Evolutionary conservation across 2,797 vertebrate genomes (phyloP).

Genomic region (Enteromius paludinosus): DNA sequence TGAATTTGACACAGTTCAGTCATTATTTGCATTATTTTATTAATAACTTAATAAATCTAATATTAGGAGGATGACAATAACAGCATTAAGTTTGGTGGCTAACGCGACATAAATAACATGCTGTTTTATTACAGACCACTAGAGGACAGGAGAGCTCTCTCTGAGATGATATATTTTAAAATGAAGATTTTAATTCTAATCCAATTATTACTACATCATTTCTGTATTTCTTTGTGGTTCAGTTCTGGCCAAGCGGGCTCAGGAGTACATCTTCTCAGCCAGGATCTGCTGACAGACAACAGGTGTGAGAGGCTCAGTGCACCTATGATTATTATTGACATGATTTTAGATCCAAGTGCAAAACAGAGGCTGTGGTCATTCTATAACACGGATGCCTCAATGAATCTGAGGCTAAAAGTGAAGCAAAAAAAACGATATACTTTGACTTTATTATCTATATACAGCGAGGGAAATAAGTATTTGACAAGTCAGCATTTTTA

Average conservation of each 20-base stretch:
- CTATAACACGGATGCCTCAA: background rate
- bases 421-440: too few relatives aligned
- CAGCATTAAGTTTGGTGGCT: too few relatives aligned
- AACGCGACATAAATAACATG: background rate
- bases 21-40: background rate
- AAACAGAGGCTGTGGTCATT: background rate
- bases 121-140: slow-evolving; percentile 55
- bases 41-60: background rate
- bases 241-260: background rate
- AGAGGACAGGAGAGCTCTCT: slow-evolving; percentile 65
- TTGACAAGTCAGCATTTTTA: too few relatives aligned
- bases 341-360: background rate
- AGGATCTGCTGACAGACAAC: slow-evolving; percentile 21
- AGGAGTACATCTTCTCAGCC: slow-evolving; percentile 20
- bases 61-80: background rate
- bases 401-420: background rate
- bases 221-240: slow-evolving; percentile 45
- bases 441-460: background rate
- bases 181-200: background rate
- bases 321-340: background rate
- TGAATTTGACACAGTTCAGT: background rate
- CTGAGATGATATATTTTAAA: slow-evolving; percentile 14
- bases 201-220: slow-evolving; percentile 21
- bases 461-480: too few relatives aligned
- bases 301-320: slow-evolving; percentile 9